Evolutionary conservation across 2,888 invertebrate species (phyloP).

Genomic region (Ceramica pisi): DNA sequence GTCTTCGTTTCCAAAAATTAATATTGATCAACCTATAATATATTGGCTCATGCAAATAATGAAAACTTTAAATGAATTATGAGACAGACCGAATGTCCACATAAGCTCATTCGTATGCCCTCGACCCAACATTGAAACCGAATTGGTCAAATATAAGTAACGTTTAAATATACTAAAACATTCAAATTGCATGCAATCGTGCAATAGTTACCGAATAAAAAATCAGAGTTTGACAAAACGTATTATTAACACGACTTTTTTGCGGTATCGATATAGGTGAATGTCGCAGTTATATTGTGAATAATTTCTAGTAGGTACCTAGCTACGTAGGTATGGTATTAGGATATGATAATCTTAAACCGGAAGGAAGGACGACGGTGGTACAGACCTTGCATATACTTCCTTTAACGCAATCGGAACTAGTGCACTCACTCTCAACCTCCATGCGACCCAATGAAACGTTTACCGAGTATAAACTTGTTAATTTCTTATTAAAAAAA

Average conservation of each 20-base stretch:
- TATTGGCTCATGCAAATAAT: background rate
- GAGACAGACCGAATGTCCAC: slow-evolving; percentile 24
- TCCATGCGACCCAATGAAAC: slow-evolving; percentile 69
- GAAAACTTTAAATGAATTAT: slow-evolving; percentile 17
- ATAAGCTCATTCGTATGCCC: slow-evolving; percentile 44
- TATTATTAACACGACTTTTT: slow-evolving; percentile 46
- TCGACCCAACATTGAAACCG: slow-evolving; percentile 56
- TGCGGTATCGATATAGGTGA: slow-evolving; percentile 50
- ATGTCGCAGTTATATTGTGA: slow-evolving; percentile 45
- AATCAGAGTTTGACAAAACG: slow-evolving; percentile 40
- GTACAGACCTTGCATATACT: slow-evolving; percentile 79
- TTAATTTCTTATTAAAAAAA: slow-evolving; percentile 63
- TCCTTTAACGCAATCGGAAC: slow-evolving; percentile 81
- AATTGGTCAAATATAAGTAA: slow-evolving; percentile 55
- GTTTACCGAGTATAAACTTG: slow-evolving; percentile 53
- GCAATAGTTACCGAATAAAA: slow-evolving; percentile 45
- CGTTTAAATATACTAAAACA: slow-evolving; percentile 58
- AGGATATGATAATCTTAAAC: slow-evolving; percentile 69
- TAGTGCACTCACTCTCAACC: slow-evolving; percentile 59
- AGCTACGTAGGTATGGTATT: slow-evolving; percentile 25
- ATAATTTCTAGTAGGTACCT: slow-evolving; percentile 30
- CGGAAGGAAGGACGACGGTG: slow-evolving; percentile 85
- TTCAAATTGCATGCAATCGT: slow-evolving; percentile 54
- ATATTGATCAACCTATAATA: slow-evolving; percentile 6
- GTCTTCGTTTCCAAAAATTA: slow-evolving; percentile 10